Evolutionary conservation across 1,140 invertebrate species (phyloP).

Genomic region (Euura lappo): DNA sequence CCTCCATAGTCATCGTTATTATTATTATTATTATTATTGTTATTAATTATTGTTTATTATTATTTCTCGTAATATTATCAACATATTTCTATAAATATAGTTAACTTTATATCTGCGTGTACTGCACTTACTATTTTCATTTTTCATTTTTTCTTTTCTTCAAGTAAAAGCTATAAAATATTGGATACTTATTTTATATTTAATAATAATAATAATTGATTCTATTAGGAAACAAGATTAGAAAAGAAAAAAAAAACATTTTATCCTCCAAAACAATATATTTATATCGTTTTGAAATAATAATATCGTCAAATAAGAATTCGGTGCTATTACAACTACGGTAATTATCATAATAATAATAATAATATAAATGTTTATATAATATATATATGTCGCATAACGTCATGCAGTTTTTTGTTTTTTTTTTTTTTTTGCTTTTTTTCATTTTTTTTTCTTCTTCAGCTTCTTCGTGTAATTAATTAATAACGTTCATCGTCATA

Average conservation of each 20-base stretch:
- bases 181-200: constrained; percentile 34
- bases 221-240: background rate
- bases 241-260: no score
- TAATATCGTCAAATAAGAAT: background rate
- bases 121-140: constrained; percentile 11
- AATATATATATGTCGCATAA: background rate
- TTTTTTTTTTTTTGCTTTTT: constrained; percentile 9
- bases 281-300: no score
- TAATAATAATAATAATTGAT: background rate
- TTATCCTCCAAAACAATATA: no score
- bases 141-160: constrained; percentile 21
- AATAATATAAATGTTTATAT: background rate
- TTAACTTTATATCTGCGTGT: constrained; percentile 49
- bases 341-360: background rate
- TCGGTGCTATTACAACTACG: background rate
- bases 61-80: constrained; percentile 30
- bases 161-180: constrained; percentile 55
- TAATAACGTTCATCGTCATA: no score
- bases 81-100: constrained; percentile 60
- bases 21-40: constrained; percentile 13
- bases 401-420: constrained; percentile 7
- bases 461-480: constrained; percentile 8
- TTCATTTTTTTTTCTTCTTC: constrained; percentile 17
- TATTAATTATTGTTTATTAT: constrained; percentile 14
- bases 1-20: background rate